Conservation (phyloP, 2,888 invertebrate genomes). For the Drosophila tripunctata region DNA sequence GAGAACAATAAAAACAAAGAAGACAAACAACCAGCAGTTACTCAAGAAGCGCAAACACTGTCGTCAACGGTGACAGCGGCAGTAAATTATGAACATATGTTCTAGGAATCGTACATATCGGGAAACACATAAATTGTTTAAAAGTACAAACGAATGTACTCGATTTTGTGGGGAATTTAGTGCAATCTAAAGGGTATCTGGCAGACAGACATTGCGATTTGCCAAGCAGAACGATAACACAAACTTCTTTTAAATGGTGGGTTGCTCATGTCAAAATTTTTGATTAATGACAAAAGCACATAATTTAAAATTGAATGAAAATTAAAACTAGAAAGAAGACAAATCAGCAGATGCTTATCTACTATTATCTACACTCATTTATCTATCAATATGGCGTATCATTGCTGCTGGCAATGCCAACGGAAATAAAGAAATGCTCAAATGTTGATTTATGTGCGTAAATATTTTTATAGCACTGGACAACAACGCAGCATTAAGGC, state of each 20-base stretch:
- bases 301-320: background rate
- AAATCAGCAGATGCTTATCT: slow-evolving; percentile 14
- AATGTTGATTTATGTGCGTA: slow-evolving; percentile 23
- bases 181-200: background rate
- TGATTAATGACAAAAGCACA: slow-evolving; percentile 2
- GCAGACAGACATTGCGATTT: background rate
- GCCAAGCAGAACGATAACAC: background rate
- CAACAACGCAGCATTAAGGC: slow-evolving; percentile 12
- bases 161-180: background rate
- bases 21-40: background rate
- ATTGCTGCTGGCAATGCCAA: background rate
- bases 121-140: background rate
- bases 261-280: slow-evolving; percentile 2
- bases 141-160: background rate
- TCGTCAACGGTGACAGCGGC: slow-evolving; percentile 2
- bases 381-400: slow-evolving; percentile 16
- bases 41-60: background rate
- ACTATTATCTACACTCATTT: slow-evolving; percentile 13
- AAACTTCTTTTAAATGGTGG: background rate
- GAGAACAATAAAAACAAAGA: background rate
- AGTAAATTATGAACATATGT: slow-evolving; percentile 21
- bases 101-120: slow-evolving; percentile 10
- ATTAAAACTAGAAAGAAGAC: background rate
- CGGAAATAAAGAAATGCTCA: background rate
- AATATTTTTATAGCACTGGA: slow-evolving; percentile 10